Conservation (phyloP, 2,113 vertebrate species). For the Tylochromis polylepis region DNA sequence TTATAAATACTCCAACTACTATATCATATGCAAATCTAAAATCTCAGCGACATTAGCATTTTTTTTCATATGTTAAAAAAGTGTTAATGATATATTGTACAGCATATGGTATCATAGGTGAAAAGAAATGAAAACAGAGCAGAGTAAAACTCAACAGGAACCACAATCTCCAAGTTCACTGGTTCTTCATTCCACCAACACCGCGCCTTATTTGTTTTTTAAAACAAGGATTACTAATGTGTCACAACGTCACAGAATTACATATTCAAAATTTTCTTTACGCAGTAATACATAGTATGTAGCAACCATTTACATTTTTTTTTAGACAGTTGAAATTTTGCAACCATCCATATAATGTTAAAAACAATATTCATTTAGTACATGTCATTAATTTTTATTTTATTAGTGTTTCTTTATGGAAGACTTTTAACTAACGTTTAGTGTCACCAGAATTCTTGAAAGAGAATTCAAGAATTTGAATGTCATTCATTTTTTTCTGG, state of each 20-base stretch:
- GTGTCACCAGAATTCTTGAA: not conserved
- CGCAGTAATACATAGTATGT: not conserved
- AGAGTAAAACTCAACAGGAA: not conserved
- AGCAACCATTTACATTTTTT: not conserved
- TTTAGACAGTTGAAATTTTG: not conserved
- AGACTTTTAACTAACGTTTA: not conserved
- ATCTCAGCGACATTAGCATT: not conserved
- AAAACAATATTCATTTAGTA: not conserved
- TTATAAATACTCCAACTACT: too few relatives aligned
- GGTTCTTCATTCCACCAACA: too few relatives aligned
- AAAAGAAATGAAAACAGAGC: accelerated
- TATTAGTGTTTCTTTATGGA: not conserved
- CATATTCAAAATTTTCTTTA: not conserved
- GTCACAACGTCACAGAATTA: not conserved
- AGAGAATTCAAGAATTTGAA: not conserved
- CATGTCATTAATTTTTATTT: accelerated
- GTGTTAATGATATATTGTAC: not conserved
- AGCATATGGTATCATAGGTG: not conserved
- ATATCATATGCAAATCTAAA: not conserved
- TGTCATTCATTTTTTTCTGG: not conserved
- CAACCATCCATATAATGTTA: not conserved
- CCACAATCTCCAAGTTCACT: too few relatives aligned
- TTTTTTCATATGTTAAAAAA: not conserved
- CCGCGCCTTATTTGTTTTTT: too few relatives aligned
- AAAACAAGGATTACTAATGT: not conserved